Conservation (phyloP, 2,888 invertebrate species). For the Hydraecia micacea region DNA sequence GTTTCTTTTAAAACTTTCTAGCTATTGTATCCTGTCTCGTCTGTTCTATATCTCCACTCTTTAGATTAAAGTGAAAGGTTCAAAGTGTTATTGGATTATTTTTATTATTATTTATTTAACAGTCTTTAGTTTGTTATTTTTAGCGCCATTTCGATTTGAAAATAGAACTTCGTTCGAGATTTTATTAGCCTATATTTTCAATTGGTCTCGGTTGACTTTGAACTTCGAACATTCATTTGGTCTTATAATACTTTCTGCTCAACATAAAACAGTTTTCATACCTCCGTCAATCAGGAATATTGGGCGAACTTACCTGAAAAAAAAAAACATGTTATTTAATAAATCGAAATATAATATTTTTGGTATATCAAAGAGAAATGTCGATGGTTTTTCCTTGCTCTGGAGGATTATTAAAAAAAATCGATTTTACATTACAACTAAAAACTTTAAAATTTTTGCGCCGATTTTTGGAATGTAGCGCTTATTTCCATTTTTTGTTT, state of each 20-base stretch:
- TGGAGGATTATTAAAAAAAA: constrained; percentile 17
- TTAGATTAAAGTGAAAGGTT: constrained; percentile 41
- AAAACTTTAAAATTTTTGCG: background rate
- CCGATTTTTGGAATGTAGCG: background rate
- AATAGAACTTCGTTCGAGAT: constrained; percentile 19
- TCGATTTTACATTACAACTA: constrained; percentile 13
- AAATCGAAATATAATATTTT: constrained; percentile 32
- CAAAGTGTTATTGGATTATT: constrained; percentile 21
- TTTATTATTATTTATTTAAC: constrained; percentile 13
- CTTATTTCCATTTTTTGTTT: background rate
- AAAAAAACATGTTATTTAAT: constrained; percentile 36
- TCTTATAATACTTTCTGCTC: background rate
- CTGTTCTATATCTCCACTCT: constrained; percentile 36
- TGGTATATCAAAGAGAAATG: constrained; percentile 41
- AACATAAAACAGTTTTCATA: constrained; percentile 24
- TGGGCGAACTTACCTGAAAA: constrained; percentile 62
- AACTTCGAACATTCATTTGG: constrained; percentile 25
- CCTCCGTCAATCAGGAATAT: constrained; percentile 24
- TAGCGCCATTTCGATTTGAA: constrained; percentile 4
- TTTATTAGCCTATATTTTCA: constrained; percentile 4
- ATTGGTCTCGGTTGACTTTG: constrained; percentile 19
- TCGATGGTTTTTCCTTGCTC: constrained; percentile 29
- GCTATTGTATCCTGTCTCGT: constrained; percentile 68
- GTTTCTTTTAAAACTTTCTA: constrained; percentile 76
- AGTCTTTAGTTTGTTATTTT: constrained; percentile 15